Evolutionary conservation across 1,140 invertebrate genomes (phyloP).

Genomic region (Hyphantria cunea): DNA sequence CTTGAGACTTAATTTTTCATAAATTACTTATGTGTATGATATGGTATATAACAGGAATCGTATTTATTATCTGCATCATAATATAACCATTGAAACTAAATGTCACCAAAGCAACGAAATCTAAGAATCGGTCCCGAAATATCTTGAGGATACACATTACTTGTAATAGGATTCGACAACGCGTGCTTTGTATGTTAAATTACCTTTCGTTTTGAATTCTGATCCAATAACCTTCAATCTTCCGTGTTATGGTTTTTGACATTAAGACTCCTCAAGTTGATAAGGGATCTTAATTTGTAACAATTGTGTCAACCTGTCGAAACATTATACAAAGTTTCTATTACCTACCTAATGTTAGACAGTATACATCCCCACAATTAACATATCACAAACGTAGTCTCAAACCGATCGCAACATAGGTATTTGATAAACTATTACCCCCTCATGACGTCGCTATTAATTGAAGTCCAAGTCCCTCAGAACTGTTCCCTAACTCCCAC

Average conservation of each 20-base stretch:
- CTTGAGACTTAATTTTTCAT: too few relatives aligned
- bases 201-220: constrained; percentile 23
- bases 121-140: constrained; percentile 2
- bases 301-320: constrained; percentile 6
- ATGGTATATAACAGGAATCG: too few relatives aligned
- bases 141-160: constrained; percentile 22
- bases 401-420: constrained; percentile 2
- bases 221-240: constrained; percentile 17
- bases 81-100: neutral
- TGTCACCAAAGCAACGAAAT: constrained; percentile 7
- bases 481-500: constrained; percentile 3
- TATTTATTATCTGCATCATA: too few relatives aligned
- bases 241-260: constrained; percentile 24
- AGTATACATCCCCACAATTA: too few relatives aligned
- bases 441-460: constrained; percentile 23
- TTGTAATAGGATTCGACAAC: constrained; percentile 14
- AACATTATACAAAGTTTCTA: constrained; percentile 1
- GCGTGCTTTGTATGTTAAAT: constrained; percentile 19
- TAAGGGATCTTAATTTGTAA: constrained; percentile 16
- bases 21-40: too few relatives aligned
- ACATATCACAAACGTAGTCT: too few relatives aligned
- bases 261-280: constrained; percentile 27
- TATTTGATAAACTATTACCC: constrained; percentile 13
- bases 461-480: constrained; percentile 25
- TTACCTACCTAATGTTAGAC: neutral